Base-by-base conservation (phyloP, 2,113 vertebrate species). In the Vidua chalybeata region DNA sequence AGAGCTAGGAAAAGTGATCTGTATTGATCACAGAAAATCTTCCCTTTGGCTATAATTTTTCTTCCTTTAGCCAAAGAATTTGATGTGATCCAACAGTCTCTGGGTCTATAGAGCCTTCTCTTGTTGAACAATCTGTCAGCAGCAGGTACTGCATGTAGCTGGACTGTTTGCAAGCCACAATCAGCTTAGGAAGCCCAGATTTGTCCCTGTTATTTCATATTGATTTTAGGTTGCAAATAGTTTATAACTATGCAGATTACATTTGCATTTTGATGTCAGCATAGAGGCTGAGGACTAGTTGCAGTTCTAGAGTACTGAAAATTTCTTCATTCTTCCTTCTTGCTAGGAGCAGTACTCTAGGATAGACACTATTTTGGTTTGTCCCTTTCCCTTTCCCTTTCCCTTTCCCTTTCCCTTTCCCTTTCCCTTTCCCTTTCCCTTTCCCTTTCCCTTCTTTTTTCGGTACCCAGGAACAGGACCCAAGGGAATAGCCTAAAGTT, bases 401-500 rank as follows among this genome's bases (percentile, higher is more conserved):
- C 19, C 6, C 41, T 13, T 18, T 4, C 35, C 7, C 16, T 35
- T 11, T 35, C 33, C 10, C 13, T 46, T 31, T 19, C 5, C 28
- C 2, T 27, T 51, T 14, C 15, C 5, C 26, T 19, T 20, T 33
- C 12, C 26, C 5, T 27, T 27, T 39, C 39, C 14, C 13, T 10
- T 51, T 15, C 39, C 49, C 8, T 15, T 51, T 27, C 24, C 14
- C 8, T 2, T 30, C 7, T 3, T 10, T 19, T 54, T 30, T 15
- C 18, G 15, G 35, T 22, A 16, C 10, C 4, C 24, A 35, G 31
- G 22, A 15, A 45, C 26, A 52, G 37, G 3, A 45, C 55, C 31
- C 1, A 1, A 52, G 13, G 10, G 16, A 61, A 45, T 10, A 16
- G 26, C 31, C 3, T 37, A 1, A 45, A 7, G 21, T 5, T 43